Evolutionary conservation across 2,113 vertebrate genomes (phyloP).

Genomic region (Glaucidium brasilianum): DNA sequence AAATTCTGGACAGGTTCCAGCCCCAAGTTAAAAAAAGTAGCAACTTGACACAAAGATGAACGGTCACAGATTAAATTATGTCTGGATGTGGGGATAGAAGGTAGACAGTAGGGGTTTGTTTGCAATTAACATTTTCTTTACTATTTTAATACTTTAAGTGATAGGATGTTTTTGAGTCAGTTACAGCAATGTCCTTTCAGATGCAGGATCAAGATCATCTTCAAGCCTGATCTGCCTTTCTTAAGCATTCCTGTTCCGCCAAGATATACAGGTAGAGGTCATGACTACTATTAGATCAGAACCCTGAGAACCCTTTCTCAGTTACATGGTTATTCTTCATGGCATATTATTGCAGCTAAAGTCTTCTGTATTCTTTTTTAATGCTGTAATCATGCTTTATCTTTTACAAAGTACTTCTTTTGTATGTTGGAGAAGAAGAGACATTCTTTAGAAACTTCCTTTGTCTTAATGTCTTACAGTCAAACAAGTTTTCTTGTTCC

Average conservation of each 20-base stretch:
- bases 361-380: neutral
- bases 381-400: neutral
- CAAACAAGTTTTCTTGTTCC: neutral
- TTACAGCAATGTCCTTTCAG: neutral
- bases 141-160: neutral
- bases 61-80: neutral
- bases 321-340: neutral
- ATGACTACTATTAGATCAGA: neutral
- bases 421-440: neutral
- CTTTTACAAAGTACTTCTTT: neutral
- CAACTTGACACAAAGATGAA: neutral
- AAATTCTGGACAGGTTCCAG: neutral
- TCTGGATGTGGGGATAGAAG: neutral
- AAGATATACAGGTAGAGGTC: neutral
- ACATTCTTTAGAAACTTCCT: neutral
- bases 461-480: neutral
- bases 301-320: neutral
- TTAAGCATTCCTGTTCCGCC: neutral
- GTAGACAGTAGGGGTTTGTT: neutral
- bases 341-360: neutral
- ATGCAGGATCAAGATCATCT: neutral
- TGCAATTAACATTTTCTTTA: neutral
- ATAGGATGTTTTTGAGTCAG: neutral
- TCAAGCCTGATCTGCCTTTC: neutral
- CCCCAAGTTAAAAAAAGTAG: neutral